phyloP scores from a whole-genome alignment of 2,797 vertebrate genomes.

The Aulostomus chinensis region DNA sequence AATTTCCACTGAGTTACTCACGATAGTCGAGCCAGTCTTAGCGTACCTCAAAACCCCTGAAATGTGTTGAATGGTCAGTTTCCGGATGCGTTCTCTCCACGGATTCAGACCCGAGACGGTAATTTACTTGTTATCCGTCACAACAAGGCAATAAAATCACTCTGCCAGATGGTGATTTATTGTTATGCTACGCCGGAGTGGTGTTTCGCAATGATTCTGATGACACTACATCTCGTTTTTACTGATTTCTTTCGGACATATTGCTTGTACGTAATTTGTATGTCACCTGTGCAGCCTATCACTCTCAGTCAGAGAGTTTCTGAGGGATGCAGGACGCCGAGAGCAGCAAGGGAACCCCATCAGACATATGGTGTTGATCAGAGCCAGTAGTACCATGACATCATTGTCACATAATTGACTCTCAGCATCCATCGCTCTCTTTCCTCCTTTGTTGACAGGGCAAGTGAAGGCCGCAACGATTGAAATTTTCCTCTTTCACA shows the following conservation, averaged over 20 bases:
- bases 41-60: constrained; percentile 33
- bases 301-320: constrained; percentile 11
- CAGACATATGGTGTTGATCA: constrained; percentile 68
- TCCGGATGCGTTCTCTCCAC: constrained; percentile 31
- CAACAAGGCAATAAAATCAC: constrained; percentile 51
- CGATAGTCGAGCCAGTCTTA: constrained; percentile 8
- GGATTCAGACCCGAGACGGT: constrained; percentile 20
- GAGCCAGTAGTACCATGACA: constrained; percentile 69
- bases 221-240: constrained; percentile 1
- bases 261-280: neutral
- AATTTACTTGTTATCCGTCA: constrained; percentile 55
- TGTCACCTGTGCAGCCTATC: constrained; percentile 28
- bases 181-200: constrained; percentile 6
- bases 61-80: constrained; percentile 46
- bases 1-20: constrained; percentile 47
- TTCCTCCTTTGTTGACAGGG: constrained; percentile 41
- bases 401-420: constrained; percentile 75
- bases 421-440: constrained; percentile 41
- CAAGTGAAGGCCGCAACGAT: constrained; percentile 42
- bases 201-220: constrained; percentile 24
- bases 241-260: constrained; percentile 11
- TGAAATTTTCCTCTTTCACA: constrained; percentile 37
- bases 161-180: constrained; percentile 23
- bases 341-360: constrained; percentile 31
- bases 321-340: constrained; percentile 23